These are phyloP conservation scores for Syritta pipiens DNA, from an alignment of 2,888 invertebrate genomes.

Conservation along the genomic window DNA sequence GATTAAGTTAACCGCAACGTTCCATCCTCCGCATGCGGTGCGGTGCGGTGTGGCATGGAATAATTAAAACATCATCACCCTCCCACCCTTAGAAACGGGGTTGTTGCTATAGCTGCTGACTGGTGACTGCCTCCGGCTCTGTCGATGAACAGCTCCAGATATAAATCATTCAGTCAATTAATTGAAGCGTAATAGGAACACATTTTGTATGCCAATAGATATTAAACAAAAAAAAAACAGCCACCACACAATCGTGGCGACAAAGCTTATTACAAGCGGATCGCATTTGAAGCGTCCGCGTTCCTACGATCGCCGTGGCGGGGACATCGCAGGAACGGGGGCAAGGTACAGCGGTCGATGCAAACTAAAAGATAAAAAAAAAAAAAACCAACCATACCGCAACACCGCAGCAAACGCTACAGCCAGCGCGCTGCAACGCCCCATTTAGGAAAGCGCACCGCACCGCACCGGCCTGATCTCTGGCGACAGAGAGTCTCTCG, in stretches of 20 bases:
- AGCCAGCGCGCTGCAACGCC: conserved; percentile 44
- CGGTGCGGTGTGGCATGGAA: conserved; percentile 11
- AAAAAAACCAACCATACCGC: too few species aligned
- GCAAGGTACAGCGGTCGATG: conserved; percentile 23
- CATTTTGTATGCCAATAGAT: conserved; percentile 58
- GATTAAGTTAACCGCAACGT: conserved; percentile 34
- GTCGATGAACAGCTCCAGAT: conserved; percentile 38
- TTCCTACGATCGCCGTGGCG: neutral
- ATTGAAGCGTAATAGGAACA: conserved; percentile 65
- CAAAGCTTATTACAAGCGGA: conserved; percentile 50
- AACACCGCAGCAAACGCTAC: too few species aligned
- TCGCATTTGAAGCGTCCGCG: conserved; percentile 2
- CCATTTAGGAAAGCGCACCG: conserved; percentile 62
- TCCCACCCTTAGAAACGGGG: neutral
- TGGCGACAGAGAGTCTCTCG: conserved; percentile 66
- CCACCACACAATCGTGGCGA: conserved; percentile 42
- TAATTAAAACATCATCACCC: conserved; percentile 55
- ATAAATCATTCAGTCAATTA: conserved; percentile 68
- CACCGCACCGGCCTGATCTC: conserved; percentile 56
- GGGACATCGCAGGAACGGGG: neutral
- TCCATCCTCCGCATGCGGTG: neutral
- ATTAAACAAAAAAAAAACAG: conserved; percentile 27
- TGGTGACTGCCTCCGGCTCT: neutral
- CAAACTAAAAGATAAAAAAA: conserved; percentile 48
- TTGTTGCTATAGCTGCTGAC: neutral